phyloP scores from a whole-genome alignment of 2,113 vertebrate species.

The Caranx melampygus region DNA sequence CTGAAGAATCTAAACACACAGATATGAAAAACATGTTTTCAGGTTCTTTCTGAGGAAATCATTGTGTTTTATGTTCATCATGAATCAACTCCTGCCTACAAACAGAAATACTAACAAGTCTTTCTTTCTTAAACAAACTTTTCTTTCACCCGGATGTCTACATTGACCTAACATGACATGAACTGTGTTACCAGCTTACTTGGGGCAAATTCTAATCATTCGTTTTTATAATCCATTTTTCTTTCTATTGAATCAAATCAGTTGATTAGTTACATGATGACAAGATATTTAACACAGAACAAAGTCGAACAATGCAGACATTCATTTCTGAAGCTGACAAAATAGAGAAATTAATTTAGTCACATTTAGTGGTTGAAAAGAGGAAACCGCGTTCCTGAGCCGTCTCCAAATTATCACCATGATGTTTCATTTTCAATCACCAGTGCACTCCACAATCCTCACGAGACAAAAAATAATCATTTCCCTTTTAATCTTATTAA shows the following conservation, averaged over 20 bases:
- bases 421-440: conserved; percentile 48
- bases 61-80: neutral
- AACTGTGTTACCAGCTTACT: neutral
- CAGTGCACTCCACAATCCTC: conserved; percentile 21
- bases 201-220: neutral
- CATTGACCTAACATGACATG: neutral
- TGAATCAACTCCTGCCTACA: neutral
- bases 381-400: conserved; percentile 24
- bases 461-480: conserved; percentile 12
- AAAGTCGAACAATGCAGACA: neutral
- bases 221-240: neutral
- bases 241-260: neutral
- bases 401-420: conserved; percentile 27
- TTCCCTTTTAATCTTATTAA: conserved; percentile 52
- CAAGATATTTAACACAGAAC: neutral
- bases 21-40: neutral
- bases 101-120: neutral
- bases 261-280: neutral
- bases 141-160: neutral
- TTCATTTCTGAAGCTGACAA: neutral
- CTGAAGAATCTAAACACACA: neutral
- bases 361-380: conserved; percentile 3
- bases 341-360: conserved; percentile 6
- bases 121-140: too few species aligned
- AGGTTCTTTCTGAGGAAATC: neutral